These are phyloP conservation scores for Capreolus pygargus DNA, from an alignment of 2,113 vertebrate species.

Conservation along the genomic window DNA sequence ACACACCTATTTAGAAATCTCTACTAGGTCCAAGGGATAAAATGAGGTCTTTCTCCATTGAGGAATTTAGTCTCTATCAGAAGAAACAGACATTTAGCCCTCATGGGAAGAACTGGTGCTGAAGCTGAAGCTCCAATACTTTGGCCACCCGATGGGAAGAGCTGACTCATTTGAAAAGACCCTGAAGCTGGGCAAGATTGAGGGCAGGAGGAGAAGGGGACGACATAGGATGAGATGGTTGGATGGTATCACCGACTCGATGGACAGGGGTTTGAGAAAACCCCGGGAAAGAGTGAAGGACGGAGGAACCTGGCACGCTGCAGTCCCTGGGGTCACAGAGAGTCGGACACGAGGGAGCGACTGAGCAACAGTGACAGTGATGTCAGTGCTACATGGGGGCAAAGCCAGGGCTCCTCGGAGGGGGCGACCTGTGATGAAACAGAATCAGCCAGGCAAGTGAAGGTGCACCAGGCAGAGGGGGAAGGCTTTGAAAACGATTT, in stretches of 20 bases:
- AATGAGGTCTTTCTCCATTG: neutral
- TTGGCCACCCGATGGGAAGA: neutral
- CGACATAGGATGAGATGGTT: neutral
- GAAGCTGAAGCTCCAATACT: neutral
- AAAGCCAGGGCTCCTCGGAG: neutral
- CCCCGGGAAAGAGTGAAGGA: neutral
- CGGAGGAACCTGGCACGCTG: neutral
- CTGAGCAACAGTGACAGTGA: neutral
- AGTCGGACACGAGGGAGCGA: neutral
- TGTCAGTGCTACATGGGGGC: neutral
- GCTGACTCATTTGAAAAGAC: neutral
- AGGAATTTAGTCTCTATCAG: neutral
- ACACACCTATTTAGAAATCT: conserved; percentile 19
- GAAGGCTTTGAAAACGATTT: neutral
- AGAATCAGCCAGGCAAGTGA: neutral
- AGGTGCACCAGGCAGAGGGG: neutral
- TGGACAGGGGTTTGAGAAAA: neutral
- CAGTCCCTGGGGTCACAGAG: neutral
- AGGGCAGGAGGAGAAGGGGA: neutral
- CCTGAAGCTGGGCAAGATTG: neutral
- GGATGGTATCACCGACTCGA: neutral
- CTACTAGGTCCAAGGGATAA: neutral
- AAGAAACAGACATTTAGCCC: neutral
- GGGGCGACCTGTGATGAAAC: too few relatives aligned
- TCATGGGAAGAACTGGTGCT: neutral